Conservation (phyloP, 2,113 vertebrate species). For the Equus przewalskii region DNA sequence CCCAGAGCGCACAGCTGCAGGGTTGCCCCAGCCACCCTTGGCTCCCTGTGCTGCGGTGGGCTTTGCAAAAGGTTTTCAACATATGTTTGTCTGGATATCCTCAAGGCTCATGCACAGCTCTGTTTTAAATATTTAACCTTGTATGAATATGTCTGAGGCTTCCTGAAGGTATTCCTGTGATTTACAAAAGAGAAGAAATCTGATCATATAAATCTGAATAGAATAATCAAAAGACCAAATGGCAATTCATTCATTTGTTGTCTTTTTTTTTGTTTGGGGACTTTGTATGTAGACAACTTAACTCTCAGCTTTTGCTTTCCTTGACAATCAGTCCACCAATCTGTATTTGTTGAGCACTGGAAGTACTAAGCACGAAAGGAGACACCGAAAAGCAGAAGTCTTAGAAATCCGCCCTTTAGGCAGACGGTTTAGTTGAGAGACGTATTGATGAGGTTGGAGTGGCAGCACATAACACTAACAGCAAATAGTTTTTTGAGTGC, state of each 20-base stretch:
- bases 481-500: neutral
- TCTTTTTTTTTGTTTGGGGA: neutral
- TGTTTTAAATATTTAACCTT: conserved; percentile 72
- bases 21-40: neutral
- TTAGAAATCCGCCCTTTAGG: neutral
- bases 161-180: conserved; percentile 66
- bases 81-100: conserved; percentile 74
- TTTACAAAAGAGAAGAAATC: conserved; percentile 64
- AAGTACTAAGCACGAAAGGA: neutral
- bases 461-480: neutral
- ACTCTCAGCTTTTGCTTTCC: neutral
- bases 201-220: neutral
- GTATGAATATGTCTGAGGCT: conserved; percentile 57
- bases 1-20: neutral
- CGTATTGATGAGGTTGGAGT: neutral
- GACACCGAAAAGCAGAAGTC: neutral
- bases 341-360: neutral
- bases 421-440: neutral
- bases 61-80: conserved; percentile 38
- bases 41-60: neutral
- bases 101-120: conserved; percentile 43
- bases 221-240: conserved; percentile 60
- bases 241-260: neutral
- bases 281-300: neutral
- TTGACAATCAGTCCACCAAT: neutral